Percentiles rank a stretch among this genome's conserved stretches.
phyloP scores from a whole-genome alignment of 92 coral and sea anemone genomes.

The Zoanthus sansibaricus region DNA sequence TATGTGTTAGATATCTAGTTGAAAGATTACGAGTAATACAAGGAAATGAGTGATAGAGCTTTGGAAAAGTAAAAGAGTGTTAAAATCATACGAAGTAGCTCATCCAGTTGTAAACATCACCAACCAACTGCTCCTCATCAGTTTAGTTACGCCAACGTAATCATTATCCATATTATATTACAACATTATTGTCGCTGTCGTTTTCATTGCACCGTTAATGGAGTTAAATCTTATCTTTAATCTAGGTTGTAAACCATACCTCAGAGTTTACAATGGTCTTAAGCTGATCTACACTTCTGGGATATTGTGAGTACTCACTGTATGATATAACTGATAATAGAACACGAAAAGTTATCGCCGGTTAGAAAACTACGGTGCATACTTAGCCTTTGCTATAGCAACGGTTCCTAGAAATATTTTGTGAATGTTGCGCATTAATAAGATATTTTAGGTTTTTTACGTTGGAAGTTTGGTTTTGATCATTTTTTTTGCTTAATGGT shows the following conservation, averaged over 20 bases:
- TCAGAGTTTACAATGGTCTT: slow-evolving; percentile 86
- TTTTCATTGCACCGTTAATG: neutral
- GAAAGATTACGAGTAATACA: too few species aligned
- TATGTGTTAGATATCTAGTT: too few species aligned
- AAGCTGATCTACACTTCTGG: slow-evolving; percentile 92
- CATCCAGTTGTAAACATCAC: neutral
- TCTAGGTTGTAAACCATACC: slow-evolving; percentile 93
- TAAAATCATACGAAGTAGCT: neutral
- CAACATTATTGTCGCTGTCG: neutral
- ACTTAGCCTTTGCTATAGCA: too few species aligned
- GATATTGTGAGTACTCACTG: slow-evolving; percentile 82
- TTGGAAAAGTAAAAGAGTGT: neutral
- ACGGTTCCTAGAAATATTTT: too few species aligned
- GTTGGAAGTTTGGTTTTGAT: too few species aligned
- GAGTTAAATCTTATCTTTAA: too few species aligned
- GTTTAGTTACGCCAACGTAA: neutral
- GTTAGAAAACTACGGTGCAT: too few species aligned
- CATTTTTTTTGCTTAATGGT: too few species aligned
- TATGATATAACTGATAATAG: neutral
- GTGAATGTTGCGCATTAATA: too few species aligned
- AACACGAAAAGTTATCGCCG: neutral
- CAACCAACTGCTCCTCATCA: neutral
- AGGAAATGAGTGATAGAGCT: too few species aligned
- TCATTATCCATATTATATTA: neutral
- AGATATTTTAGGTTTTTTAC: too few species aligned